Percentiles rank a stretch among this genome's conserved stretches.
These are phyloP conservation scores for Dysdera silvatica DNA, from an alignment of 1,140 invertebrate species.

Conservation along the genomic window DNA sequence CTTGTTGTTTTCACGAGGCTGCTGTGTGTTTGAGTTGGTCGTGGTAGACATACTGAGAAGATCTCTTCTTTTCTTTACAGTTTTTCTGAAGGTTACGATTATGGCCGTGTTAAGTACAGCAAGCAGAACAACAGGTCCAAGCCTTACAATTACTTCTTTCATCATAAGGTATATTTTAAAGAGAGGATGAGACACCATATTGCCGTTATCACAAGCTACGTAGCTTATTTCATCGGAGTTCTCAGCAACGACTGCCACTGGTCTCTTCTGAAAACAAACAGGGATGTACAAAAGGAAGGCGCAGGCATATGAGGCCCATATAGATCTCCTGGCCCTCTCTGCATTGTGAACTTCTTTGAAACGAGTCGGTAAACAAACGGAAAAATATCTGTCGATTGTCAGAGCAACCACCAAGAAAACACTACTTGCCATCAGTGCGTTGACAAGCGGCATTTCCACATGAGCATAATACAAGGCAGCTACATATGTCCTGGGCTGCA, in stretches of 20 bases:
- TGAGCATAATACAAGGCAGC: constrained; percentile 65
- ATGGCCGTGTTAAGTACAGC: constrained; percentile 61
- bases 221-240: constrained; percentile 33
- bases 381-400: constrained; percentile 46
- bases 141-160: constrained; percentile 38
- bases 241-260: constrained; percentile 3
- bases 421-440: constrained; percentile 56
- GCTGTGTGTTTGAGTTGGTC: constrained; percentile 24
- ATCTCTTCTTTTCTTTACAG: constrained; percentile 55
- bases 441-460: constrained; percentile 63
- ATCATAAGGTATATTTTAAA: constrained; percentile 39
- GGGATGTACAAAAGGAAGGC: constrained; percentile 43
- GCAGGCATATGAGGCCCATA: constrained; percentile 39
- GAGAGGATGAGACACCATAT: constrained; percentile 28
- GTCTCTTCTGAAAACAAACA: constrained; percentile 40
- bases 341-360: constrained; percentile 44
- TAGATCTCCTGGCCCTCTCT: constrained; percentile 38
- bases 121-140: constrained; percentile 57
- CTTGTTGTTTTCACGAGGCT: constrained; percentile 34
- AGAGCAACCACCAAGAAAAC: constrained; percentile 47
- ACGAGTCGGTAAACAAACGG: constrained; percentile 43
- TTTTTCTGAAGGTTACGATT: constrained; percentile 57
- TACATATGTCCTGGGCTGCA: constrained; percentile 54
- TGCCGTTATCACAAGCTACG: constrained; percentile 34
- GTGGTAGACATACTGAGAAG: constrained; percentile 47